phyloP scores from a whole-genome alignment of 2,113 vertebrate genomes.

The Thomomys bottae region DNA sequence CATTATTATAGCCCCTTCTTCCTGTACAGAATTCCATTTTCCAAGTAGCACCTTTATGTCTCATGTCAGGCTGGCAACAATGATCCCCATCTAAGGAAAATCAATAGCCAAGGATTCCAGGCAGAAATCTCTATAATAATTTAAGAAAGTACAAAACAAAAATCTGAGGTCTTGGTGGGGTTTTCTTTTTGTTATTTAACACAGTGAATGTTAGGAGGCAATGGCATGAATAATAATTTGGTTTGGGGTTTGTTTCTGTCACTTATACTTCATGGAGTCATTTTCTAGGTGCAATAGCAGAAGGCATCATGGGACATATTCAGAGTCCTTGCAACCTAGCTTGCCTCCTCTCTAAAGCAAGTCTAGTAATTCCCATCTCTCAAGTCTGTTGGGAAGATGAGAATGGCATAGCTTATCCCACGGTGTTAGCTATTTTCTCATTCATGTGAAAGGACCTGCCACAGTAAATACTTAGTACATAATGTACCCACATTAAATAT shows the following conservation, averaged over 20 bases:
- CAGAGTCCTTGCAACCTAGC: neutral
- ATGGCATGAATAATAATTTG: neutral
- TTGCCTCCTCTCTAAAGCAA: constrained; percentile 15
- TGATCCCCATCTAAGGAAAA: neutral
- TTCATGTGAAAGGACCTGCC: neutral
- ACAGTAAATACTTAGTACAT: neutral
- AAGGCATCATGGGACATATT: constrained; percentile 9
- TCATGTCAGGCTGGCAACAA: neutral
- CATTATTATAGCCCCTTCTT: constrained; percentile 39
- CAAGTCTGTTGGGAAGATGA: neutral
- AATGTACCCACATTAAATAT: neutral
- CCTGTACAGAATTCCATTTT: constrained; percentile 9
- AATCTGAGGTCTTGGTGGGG: neutral
- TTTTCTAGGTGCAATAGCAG: constrained; percentile 27
- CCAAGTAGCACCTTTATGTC: neutral
- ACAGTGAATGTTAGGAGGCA: neutral
- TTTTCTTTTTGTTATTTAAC: constrained; percentile 10
- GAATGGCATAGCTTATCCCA: neutral
- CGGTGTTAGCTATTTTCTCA: neutral
- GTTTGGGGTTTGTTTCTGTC: constrained; percentile 29
- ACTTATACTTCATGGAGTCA: neutral
- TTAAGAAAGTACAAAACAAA: neutral
- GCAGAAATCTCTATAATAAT: constrained; percentile 44
- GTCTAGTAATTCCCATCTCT: neutral
- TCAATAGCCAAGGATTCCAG: neutral